These are phyloP conservation scores for Columba guinea DNA, from an alignment of 2,797 vertebrate species.

Conservation along the genomic window DNA sequence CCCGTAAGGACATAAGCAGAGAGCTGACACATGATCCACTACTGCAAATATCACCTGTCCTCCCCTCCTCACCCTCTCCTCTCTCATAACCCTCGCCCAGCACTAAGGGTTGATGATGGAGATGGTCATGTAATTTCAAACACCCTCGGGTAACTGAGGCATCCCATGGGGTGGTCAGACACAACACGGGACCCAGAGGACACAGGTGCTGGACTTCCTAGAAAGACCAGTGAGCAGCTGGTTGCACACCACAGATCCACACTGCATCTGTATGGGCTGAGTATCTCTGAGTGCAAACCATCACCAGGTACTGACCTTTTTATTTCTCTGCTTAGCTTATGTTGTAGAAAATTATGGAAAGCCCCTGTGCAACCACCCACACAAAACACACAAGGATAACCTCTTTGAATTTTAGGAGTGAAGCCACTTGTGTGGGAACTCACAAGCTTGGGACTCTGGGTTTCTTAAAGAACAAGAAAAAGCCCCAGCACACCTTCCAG, in stretches of 20 bases:
- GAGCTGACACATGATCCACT: neutral
- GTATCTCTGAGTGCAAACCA: rapidly evolving
- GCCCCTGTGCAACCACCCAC: neutral
- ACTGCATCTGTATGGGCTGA: neutral
- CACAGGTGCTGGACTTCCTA: neutral
- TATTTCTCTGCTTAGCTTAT: neutral
- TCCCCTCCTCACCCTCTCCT: neutral
- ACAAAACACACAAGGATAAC: neutral
- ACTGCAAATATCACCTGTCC: neutral
- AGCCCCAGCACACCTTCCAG: neutral
- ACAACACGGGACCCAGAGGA: neutral
- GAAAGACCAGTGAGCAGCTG: neutral
- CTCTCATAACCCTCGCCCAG: neutral
- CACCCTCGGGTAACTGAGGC: neutral
- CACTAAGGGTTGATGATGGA: neutral
- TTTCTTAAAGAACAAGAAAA: neutral
- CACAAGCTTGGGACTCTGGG: neutral
- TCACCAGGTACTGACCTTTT: neutral
- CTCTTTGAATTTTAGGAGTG: neutral
- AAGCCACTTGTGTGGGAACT: neutral
- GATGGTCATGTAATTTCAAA: rapidly evolving
- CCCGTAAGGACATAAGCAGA: neutral
- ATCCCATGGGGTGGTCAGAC: neutral
- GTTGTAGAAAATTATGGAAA: neutral
- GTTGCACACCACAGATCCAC: rapidly evolving